A percentile compares a stretch with the other conserved stretches of the same genome.
Conservation (phyloP, 2,797 vertebrate genomes). For the Hoplostethus mediterraneus region DNA sequence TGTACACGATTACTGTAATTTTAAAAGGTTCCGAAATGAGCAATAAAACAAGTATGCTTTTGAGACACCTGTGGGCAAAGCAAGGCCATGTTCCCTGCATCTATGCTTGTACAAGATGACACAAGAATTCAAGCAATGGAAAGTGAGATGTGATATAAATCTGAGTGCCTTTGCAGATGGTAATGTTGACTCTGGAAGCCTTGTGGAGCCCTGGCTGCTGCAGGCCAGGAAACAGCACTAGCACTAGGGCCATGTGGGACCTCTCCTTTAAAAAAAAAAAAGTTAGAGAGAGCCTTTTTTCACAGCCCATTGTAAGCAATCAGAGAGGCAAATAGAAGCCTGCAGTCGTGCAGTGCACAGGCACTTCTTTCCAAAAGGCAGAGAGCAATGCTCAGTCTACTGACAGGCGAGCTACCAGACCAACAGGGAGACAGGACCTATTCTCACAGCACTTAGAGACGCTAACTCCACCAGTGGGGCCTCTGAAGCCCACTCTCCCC, state of each 20-base stretch:
- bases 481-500: constrained; percentile 67
- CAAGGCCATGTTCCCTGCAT: constrained; percentile 32
- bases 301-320: constrained; percentile 86
- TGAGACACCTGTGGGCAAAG: constrained; percentile 50
- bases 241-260: constrained; percentile 90
- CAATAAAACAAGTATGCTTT: constrained; percentile 27
- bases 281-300: constrained; percentile 79
- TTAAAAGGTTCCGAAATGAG: constrained; percentile 40
- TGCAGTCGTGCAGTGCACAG: constrained; percentile 74
- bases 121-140: constrained; percentile 54
- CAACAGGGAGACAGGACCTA: constrained; percentile 73
- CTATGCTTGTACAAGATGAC: constrained; percentile 50
- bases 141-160: constrained; percentile 55
- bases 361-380: constrained; percentile 75
- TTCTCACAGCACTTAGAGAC: constrained; percentile 64
- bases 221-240: constrained; percentile 85
- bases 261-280: constrained; percentile 70
- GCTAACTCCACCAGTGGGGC: constrained; percentile 66
- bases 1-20: constrained; percentile 44
- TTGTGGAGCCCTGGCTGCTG: constrained; percentile 66
- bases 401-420: constrained; percentile 67
- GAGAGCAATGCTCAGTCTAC: constrained; percentile 83
- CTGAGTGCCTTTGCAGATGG: constrained; percentile 78
- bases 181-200: constrained; percentile 82
- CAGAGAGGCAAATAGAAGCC: constrained; percentile 83